Conservation (phyloP, 1,140 invertebrate genomes). For the Contarinia nasturtii region DNA sequence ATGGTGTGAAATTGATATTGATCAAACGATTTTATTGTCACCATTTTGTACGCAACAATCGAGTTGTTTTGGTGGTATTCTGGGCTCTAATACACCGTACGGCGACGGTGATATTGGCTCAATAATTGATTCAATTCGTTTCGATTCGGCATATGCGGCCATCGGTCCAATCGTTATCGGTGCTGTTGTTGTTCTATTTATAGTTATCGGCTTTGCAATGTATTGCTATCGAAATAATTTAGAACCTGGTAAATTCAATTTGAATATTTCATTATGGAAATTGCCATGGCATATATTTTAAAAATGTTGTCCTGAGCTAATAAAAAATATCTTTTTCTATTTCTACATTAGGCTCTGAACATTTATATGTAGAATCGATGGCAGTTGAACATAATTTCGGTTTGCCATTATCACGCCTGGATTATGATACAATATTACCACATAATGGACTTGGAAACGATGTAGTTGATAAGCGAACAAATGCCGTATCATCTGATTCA, state of each 20-base stretch:
- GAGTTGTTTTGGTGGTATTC: slow-evolving; percentile 67
- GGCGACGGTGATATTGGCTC: slow-evolving; percentile 39
- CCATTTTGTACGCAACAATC: slow-evolving; percentile 65
- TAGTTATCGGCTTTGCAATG: slow-evolving; percentile 39
- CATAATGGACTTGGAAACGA: slow-evolving; percentile 13
- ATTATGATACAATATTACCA: slow-evolving; percentile 19
- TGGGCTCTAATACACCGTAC: slow-evolving; percentile 66
- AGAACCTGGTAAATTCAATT: slow-evolving; percentile 28
- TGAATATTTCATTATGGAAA: too few relatives aligned
- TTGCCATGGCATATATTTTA: too few relatives aligned
- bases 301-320: too few relatives aligned
- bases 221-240: slow-evolving; percentile 44
- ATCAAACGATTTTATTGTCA: slow-evolving; percentile 41
- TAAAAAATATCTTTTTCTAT: too few relatives aligned
- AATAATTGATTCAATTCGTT: slow-evolving; percentile 20
- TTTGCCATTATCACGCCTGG: slow-evolving; percentile 19
- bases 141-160: slow-evolving; percentile 33
- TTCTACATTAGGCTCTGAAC: slow-evolving; percentile 10
- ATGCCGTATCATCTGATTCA: slow-evolving; percentile 41
- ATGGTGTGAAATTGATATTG: slow-evolving; percentile 69
- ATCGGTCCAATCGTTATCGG: slow-evolving; percentile 36
- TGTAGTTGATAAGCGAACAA: background rate
- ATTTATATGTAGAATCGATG: slow-evolving; percentile 28
- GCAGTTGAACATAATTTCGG: slow-evolving; percentile 25
- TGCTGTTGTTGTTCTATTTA: slow-evolving; percentile 35